Base-by-base conservation (phyloP, 1,140 invertebrate species). In the Colletes gigas region DNA sequence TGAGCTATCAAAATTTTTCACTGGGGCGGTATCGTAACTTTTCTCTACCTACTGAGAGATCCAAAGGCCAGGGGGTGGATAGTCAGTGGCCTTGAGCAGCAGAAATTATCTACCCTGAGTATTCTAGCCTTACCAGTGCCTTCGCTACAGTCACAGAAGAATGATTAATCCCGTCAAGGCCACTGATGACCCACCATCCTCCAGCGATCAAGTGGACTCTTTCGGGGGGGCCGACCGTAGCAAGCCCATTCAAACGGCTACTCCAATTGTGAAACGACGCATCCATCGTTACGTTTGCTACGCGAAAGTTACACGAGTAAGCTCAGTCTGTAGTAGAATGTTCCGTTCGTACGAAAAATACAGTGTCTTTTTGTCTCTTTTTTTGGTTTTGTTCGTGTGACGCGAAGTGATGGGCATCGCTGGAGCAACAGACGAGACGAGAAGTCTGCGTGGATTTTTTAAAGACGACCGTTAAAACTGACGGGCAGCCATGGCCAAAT, bases 331-430 rank as follows among this genome's bases (percentile, higher is more conserved):
- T 78, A 54, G 50, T 79, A 75, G 52, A 81, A 60, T 60, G 50
- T 54, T 59, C 54, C 54, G 57, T 65, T 81, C 41, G 69, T 86
- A 83, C 66, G 78, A 86, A 86, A 83, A 83, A 75, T 86, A 85
- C 66, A 68, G 44, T 57, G 57, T 44, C n/a, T 12, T 50, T 65
- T 6, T 60, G 9, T 39, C 70, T 69, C 30, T 52, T 50, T 66
- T 57, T 63, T 55, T 62, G 30, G 0, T 30, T 30, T 30, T 30
- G 30, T 30, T 17, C 15, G 50, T 50, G n/a, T 21, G 44, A 41
- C 10, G 54, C 60, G 50, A 39, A 50, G 50, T 10, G 19, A 57
- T 78, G 84, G 71, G 75, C 82, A 75, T 87, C 63, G 59, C 74
- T 87, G 86, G 78, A 87, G 75, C 30, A 71, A 83, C 21, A 73